Base-by-base conservation (phyloP, 2,797 vertebrate genomes). In the Ptychadena robeensis region DNA sequence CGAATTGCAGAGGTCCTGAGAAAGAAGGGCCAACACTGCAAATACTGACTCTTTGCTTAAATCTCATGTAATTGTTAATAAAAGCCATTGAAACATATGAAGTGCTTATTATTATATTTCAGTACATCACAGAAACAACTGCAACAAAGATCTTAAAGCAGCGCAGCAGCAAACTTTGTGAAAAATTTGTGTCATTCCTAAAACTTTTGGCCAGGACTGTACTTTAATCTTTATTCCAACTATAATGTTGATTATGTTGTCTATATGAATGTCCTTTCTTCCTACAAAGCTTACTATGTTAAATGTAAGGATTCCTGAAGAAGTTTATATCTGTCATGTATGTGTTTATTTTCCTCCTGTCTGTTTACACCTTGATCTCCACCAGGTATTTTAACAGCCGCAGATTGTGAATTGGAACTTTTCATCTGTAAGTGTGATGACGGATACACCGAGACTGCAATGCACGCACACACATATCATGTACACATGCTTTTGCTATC, bases 401-500 rank as follows among this genome's bases (percentile, higher is more conserved):
- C 40, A 44, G 37, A 67, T 10, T 10, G n/a, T 77, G 5, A 77
- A 53, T 44, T 32, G 63, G 59, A 44, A 66, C 22, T 9, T 34
- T 77, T 66, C 28, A 34, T 65, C 34, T 65, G 15, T 48, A 59
- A 28, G 31, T 66, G 38, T 67, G 28, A 76, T 30, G 73, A 65
- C n/a, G 30, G 35, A 63, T n/a, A 37, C 27, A 27, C 12, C 59
- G 77, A 37, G 22, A 59, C 57, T 70, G 65, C 48, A 72, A 35
- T 64, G 32, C 73, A n/a, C 4, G 48, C 73, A n/a, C 12, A 73
- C 31, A 65, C 53, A 74, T 28, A n/a, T 11, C 44, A 9, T 74
- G 30, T 74, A 74, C 25, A 59, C 48, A 74, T 74, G 64, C 53
- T 69, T 38, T 72, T 61, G 18, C 72, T 68, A 68, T 75, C 64